phyloP scores from a whole-genome alignment of 2,113 vertebrate genomes.

The Gambusia affinis region DNA sequence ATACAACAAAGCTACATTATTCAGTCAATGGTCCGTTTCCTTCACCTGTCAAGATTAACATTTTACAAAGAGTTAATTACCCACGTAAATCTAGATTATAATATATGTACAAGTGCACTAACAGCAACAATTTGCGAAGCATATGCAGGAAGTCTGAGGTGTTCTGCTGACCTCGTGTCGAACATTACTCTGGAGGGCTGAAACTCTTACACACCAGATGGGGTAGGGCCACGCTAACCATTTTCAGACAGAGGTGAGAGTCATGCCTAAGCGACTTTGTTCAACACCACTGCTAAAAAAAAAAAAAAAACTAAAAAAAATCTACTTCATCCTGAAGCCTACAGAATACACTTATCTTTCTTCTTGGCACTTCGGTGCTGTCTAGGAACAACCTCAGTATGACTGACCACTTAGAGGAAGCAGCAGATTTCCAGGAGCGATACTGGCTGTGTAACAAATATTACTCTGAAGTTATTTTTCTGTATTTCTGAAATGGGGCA shows the following conservation, averaged over 20 bases:
- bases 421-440: slow-evolving; percentile 13
- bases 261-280: slow-evolving; percentile 32
- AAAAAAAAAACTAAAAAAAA: slow-evolving; percentile 15
- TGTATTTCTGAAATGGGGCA: slow-evolving; percentile 8
- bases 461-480: slow-evolving; percentile 5
- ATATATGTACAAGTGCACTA: slow-evolving; percentile 54
- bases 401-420: background rate
- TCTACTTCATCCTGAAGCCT: slow-evolving; percentile 38
- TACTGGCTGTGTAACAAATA: slow-evolving; percentile 24
- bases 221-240: slow-evolving; percentile 31
- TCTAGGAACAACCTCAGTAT: slow-evolving; percentile 31
- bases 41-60: slow-evolving; percentile 77
- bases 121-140: slow-evolving; percentile 74
- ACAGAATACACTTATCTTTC: slow-evolving; percentile 29
- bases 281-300: slow-evolving; percentile 12
- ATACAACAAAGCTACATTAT: slow-evolving; percentile 71
- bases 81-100: slow-evolving; percentile 77
- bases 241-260: slow-evolving; percentile 44
- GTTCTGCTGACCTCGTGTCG: slow-evolving; percentile 60
- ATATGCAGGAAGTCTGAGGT: slow-evolving; percentile 62
- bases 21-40: slow-evolving; percentile 58
- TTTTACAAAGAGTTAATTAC: slow-evolving; percentile 78
- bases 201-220: slow-evolving; percentile 58
- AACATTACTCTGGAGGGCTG: slow-evolving; percentile 63
- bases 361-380: slow-evolving; percentile 15